Percentiles rank a stretch among this genome's conserved stretches.
These are phyloP conservation scores for Bibio marci DNA, from an alignment of 2,888 invertebrate species.

Conservation along the genomic window DNA sequence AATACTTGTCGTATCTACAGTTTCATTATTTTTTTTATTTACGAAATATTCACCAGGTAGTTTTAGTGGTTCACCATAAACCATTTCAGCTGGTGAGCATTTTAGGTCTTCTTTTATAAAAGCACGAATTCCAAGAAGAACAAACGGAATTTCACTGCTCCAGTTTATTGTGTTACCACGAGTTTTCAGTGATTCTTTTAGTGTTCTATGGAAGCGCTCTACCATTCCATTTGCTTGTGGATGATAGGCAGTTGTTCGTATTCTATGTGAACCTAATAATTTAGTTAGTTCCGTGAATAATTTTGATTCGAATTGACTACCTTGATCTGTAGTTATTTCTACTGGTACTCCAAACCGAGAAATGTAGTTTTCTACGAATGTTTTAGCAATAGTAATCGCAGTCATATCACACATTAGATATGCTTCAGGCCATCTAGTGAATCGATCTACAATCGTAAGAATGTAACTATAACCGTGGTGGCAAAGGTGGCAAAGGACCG, in stretches of 20 bases:
- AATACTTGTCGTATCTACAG: too few relatives aligned
- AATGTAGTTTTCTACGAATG: constrained; percentile 22
- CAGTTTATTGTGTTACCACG: constrained; percentile 13
- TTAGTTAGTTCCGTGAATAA: constrained; percentile 16
- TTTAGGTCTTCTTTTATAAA: constrained; percentile 17
- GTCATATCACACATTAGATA: constrained; percentile 13
- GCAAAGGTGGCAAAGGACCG: constrained; percentile 16
- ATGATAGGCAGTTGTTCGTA: constrained; percentile 19
- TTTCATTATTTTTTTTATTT: too few relatives aligned
- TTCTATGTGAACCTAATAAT: constrained; percentile 14
- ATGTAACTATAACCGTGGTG: constrained; percentile 17
- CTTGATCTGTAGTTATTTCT: constrained; percentile 14
- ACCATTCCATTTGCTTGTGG: constrained; percentile 24
- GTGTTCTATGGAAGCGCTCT: constrained; percentile 23
- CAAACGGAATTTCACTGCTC: constrained; percentile 16
- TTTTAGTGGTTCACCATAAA: constrained; percentile 16
- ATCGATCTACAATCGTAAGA: constrained; percentile 16
- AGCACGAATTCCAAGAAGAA: constrained; percentile 18
- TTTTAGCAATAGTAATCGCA: constrained; percentile 14
- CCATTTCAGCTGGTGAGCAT: constrained; percentile 17
- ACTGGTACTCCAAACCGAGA: constrained; percentile 24
- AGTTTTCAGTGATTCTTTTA: constrained; percentile 22
- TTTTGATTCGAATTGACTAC: constrained; percentile 18
- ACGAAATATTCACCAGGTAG: not conserved
- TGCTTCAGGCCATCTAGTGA: constrained; percentile 14